These are phyloP conservation scores for Diabrotica undecimpunctata DNA, from an alignment of 1,140 invertebrate genomes.

Conservation along the genomic window DNA sequence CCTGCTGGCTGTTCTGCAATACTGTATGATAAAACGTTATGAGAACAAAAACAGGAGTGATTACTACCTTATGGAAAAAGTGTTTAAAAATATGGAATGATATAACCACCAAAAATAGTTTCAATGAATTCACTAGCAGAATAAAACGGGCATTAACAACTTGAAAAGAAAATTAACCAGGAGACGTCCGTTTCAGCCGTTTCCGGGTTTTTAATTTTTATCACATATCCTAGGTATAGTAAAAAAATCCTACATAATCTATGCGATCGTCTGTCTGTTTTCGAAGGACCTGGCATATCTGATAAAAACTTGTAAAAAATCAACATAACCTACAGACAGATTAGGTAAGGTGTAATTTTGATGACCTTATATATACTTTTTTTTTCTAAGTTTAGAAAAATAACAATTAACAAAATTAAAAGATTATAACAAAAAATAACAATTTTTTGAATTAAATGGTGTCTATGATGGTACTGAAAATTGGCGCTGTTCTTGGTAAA, in stretches of 20 bases:
- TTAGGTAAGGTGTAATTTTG: slow-evolving; percentile 6
- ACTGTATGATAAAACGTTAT: neutral
- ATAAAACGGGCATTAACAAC: neutral
- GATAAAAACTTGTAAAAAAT: slow-evolving; percentile 3
- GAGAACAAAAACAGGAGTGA: too few relatives aligned
- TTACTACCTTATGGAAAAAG: neutral
- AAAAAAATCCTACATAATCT: neutral
- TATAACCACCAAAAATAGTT: slow-evolving; percentile 1
- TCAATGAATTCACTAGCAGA: neutral
- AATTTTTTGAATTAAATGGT: slow-evolving; percentile 9
- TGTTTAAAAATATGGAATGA: neutral
- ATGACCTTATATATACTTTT: slow-evolving; percentile 5
- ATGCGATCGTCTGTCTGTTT: neutral
- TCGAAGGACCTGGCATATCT: neutral
- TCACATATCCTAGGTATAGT: neutral
- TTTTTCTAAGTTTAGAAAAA: slow-evolving; percentile 16
- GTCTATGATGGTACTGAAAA: neutral
- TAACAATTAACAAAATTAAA: slow-evolving; percentile 19
- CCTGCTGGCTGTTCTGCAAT: neutral
- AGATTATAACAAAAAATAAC: slow-evolving; percentile 20
- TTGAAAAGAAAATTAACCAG: neutral
- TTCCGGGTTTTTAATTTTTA: neutral
- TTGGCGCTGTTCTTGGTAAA: neutral
- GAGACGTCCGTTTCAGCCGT: neutral
- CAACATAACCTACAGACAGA: neutral